Evolutionary conservation across 2,888 invertebrate species (phyloP).

Genomic region (Vesta saturnalis): DNA sequence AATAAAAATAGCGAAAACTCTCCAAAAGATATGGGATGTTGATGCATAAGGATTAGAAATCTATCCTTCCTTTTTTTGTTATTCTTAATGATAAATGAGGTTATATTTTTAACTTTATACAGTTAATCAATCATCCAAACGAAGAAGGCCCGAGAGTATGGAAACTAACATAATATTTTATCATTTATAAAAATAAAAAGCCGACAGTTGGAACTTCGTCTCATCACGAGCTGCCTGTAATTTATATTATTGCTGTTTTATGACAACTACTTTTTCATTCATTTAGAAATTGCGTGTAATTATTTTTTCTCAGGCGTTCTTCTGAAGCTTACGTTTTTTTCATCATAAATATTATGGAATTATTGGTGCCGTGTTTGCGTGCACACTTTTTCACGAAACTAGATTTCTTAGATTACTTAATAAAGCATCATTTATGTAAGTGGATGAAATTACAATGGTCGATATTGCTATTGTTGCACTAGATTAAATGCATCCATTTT

Average conservation of each 20-base stretch:
- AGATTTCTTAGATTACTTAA: too few species aligned
- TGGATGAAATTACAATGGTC: too few species aligned
- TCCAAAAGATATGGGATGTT: too few species aligned
- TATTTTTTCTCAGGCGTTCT: too few species aligned
- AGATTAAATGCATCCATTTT: background rate
- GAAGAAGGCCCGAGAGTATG: conserved; percentile 4
- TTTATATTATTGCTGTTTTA: conserved; percentile 12
- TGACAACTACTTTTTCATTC: background rate
- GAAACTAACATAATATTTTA: conserved; percentile 11
- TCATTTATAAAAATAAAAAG: conserved; percentile 10
- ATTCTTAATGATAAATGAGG: conserved; percentile 4
- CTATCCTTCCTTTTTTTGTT: background rate
- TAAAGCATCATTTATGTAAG: too few species aligned
- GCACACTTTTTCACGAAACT: too few species aligned
- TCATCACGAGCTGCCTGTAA: background rate
- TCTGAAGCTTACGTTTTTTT: too few species aligned
- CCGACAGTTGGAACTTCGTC: background rate
- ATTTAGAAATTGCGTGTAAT: background rate
- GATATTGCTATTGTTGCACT: too few species aligned
- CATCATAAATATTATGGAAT: too few species aligned
- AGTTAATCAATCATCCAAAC: conserved; percentile 3
- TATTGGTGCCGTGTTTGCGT: too few species aligned
- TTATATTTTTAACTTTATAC: conserved; percentile 4
- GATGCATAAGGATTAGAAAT: background rate
- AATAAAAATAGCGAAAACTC: too few species aligned